Evolutionary conservation across 2,888 invertebrate species (phyloP), one percentile per base, ranked within the genome.

Genomic region (Rotaria macrura): DNA sequence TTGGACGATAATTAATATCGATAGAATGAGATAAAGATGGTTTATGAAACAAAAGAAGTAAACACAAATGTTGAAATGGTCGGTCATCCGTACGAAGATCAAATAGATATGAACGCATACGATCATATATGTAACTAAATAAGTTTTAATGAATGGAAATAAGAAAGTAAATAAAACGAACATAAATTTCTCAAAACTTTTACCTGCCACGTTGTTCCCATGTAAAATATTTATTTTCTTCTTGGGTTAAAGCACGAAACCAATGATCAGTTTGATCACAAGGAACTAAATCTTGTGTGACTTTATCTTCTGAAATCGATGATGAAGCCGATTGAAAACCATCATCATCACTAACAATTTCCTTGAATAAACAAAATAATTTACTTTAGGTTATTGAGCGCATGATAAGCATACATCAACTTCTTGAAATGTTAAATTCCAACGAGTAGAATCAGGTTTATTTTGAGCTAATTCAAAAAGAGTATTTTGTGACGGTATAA

Each of bases 161-260:
- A 20, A 20, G 5, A 7, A 17, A 0, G 2, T 5, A 34, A 17
- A 38, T 34, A 34, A 65, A 34, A n/a, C n/a, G n/a, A n/a, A n/a
- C n/a, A n/a, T n/a, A n/a, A n/a, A n/a, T n/a, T n/a, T 34, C 14
- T 65, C 1, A 29, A 17, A 3, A 34, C 38, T 65, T 29, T 14
- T 65, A 65, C 65, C 65, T 65, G 29, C 65, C 65, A 65, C 65
- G 65, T 65, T 65, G 65, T 34, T 65, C 65, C 65, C 65, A 65
- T 65, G 65, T 65, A 20, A 65, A 65, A 65, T 65, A 65, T 65
- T 65, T 65, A 65, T 65, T 65, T 65, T 65, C 65, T 34, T 2
- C 34, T 34, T 65, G 65, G 6, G 12, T 34, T 20, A 65, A 65
- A 65, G 65, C 65, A 20, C 65, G 34, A 29, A 34, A 65, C 65